Percentiles rank a stretch among this genome's conserved stretches.
phyloP scores from a whole-genome alignment of 2,888 invertebrate species.

The Clepsis dumicolana region DNA sequence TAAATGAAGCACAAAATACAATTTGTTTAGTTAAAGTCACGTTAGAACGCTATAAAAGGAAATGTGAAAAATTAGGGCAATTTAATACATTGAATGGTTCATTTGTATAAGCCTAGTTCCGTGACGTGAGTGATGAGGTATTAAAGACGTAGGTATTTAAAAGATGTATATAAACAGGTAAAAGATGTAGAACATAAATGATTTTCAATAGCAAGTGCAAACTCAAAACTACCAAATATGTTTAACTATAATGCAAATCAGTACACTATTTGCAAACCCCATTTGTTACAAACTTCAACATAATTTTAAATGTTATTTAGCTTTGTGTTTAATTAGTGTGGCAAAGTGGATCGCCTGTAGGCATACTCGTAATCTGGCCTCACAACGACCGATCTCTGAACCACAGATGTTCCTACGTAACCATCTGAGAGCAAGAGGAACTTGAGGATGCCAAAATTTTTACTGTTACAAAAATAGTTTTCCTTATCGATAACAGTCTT shows the following conservation, averaged over 20 bases:
- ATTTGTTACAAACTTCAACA: neutral
- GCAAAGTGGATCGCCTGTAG: neutral
- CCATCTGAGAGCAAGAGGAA: neutral
- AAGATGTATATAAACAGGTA: neutral
- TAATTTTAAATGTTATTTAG: neutral
- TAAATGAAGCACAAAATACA: conserved; percentile 25
- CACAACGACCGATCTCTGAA: neutral
- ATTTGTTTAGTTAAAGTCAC: conserved; percentile 13
- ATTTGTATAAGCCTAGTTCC: neutral
- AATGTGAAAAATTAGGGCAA: conserved; percentile 11
- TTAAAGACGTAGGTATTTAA: neutral
- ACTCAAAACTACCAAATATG: neutral
- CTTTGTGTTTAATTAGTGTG: neutral
- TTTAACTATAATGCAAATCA: neutral
- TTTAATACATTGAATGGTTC: conserved; percentile 1
- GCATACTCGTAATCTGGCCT: neutral
- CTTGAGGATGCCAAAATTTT: neutral
- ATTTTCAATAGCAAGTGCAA: neutral
- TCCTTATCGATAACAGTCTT: no score
- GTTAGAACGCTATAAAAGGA: conserved; percentile 2
- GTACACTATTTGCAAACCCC: neutral
- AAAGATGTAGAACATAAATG: neutral
- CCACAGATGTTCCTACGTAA: neutral
- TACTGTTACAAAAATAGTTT: no score
- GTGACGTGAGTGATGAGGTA: neutral